These are phyloP conservation scores for Mesitornis unicolor DNA, from an alignment of 2,113 vertebrate genomes.

Conservation along the genomic window DNA sequence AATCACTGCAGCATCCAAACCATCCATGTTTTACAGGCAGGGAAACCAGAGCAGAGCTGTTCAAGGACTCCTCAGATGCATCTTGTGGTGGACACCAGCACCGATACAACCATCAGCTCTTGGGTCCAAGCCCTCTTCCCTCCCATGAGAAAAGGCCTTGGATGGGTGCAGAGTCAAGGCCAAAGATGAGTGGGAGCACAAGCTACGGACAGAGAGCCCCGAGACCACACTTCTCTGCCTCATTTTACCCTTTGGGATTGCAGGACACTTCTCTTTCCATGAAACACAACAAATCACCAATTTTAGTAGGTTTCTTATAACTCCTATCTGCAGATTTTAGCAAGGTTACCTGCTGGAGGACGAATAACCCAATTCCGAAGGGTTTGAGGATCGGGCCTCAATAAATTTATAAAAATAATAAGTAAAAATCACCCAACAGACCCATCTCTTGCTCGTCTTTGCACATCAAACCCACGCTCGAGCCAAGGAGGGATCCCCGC, in stretches of 20 bases:
- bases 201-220: accelerated
- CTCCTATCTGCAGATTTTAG: background rate
- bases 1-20: background rate
- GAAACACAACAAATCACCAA: background rate
- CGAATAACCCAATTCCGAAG: background rate
- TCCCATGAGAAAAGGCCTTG: background rate
- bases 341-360: background rate
- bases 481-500: background rate
- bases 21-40: accelerated
- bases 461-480: accelerated
- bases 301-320: background rate
- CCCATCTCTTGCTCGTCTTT: background rate
- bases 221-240: background rate
- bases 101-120: accelerated
- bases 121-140: background rate
- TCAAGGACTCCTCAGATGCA: background rate
- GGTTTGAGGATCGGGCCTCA: background rate
- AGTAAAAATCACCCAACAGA: background rate
- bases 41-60: background rate
- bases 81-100: background rate
- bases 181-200: background rate
- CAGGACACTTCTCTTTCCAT: conserved; percentile 61
- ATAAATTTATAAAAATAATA: too few species aligned
- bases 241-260: background rate
- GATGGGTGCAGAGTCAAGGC: background rate